Base-by-base conservation (phyloP, 2,113 vertebrate genomes). In the Ovibos moschatus region DNA sequence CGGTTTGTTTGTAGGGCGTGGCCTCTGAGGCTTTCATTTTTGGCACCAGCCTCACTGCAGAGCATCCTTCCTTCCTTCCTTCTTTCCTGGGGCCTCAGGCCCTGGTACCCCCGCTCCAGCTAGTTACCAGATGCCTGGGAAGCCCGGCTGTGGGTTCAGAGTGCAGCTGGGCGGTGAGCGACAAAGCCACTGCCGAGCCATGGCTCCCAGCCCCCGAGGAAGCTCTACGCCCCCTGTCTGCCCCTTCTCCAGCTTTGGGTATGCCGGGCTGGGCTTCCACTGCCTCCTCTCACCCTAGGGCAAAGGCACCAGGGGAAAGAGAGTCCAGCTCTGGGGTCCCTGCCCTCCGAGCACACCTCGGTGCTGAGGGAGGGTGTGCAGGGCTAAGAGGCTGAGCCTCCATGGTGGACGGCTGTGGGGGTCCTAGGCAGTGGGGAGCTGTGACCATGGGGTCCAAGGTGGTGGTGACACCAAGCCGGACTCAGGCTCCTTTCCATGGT, bases 381-480 rank as follows among this genome's bases (percentile, higher is more conserved):
- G 74, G 83, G 47, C 53, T n/a, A 4, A 13, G 27, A 9, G 9
- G 27, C 10, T 11, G 19, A 21, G 60, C 27, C 50, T 43, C 17
- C 8, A 0, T 0, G n/a, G 17, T 1, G 8, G n/a, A 14, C 1
- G 47, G 57, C 6, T 12, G 8, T 1, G 4, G 1, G 21, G 14
- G 45, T 45, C 45, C 45, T 45, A 45, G 45, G 57, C 6, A 15
- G 8, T 1, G 4, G 1, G 74, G 5, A 71, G 71, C 71, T 14
- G 36, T 43, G 71, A 43, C 71, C 17, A 14, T 0, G 3, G 5
- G 71, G 71, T 6, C 21, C 5, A 23, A 43, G 36, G 71, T 25
- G 71, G 36, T 43, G 21, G 36, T 7, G 36, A 43, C 40, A 7
- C 36, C 3, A 1, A 74, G 71, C 71, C 0, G 6, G 71, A 43